These are phyloP conservation scores for Caradrina kadenii DNA, from an alignment of 2,888 invertebrate species.

Conservation along the genomic window DNA sequence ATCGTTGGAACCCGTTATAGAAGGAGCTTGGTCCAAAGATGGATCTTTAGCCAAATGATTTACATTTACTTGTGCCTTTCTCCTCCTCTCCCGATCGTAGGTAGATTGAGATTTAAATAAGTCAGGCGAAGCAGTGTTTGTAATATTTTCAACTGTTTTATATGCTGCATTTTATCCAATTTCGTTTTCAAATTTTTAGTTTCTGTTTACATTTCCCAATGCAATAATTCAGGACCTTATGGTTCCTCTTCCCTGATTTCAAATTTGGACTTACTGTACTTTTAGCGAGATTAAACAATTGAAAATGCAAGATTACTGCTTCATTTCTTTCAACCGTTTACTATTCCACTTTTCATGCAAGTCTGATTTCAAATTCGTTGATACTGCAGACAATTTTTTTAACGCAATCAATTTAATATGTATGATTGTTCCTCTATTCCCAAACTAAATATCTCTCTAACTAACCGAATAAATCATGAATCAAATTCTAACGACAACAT, in stretches of 20 bases:
- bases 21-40: slow-evolving; percentile 59
- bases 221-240: too few species aligned
- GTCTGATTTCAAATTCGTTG: not conserved
- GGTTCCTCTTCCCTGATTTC: too few species aligned
- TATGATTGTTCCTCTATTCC: not conserved
- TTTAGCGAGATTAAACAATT: too few species aligned
- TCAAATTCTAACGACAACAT: slow-evolving; percentile 44
- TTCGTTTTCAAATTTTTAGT: not conserved
- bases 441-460: slow-evolving; percentile 28
- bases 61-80: slow-evolving; percentile 53
- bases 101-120: slow-evolving; percentile 37
- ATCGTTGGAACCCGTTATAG: slow-evolving; percentile 79
- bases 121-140: slow-evolving; percentile 8
- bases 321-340: not conserved
- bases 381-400: not conserved
- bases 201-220: too few species aligned
- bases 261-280: too few species aligned
- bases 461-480: slow-evolving; percentile 24
- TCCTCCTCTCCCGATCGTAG: slow-evolving; percentile 46
- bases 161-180: not conserved
- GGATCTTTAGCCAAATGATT: slow-evolving; percentile 62
- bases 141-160: slow-evolving; percentile 20
- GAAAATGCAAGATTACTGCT: not conserved
- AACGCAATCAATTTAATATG: not conserved
- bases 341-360: not conserved